These are phyloP conservation scores for Ictidomys tridecemlineatus DNA, from an alignment of 2,113 vertebrate genomes.

Conservation along the genomic window DNA sequence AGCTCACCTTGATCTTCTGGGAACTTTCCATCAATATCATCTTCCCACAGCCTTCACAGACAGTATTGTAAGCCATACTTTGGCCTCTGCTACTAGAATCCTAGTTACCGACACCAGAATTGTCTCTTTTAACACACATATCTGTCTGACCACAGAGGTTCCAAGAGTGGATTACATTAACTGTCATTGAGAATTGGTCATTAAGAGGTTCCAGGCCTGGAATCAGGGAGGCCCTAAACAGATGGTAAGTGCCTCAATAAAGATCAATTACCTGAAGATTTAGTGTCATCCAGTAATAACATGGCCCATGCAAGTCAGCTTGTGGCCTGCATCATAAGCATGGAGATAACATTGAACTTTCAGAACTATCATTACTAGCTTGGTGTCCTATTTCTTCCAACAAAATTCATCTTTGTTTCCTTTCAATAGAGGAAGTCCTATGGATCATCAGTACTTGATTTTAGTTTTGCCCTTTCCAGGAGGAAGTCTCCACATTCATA, in stretches of 20 bases:
- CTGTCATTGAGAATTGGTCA: background rate
- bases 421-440: background rate
- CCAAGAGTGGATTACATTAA: background rate
- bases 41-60: background rate
- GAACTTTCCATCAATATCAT: no score
- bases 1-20: no score
- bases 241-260: background rate
- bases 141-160: background rate
- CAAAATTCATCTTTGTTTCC: background rate
- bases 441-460: background rate
- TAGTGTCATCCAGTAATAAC: background rate
- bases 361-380: background rate
- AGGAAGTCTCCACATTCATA: background rate
- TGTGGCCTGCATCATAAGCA: background rate
- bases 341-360: background rate
- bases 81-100: background rate
- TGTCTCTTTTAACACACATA: background rate
- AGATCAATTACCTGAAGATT: background rate
- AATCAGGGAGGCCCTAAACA: background rate
- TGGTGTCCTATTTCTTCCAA: background rate
- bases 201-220: background rate
- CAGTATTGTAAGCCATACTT: background rate
- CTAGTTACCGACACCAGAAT: background rate
- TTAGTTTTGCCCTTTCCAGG: background rate
- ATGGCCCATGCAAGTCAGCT: background rate